A percentile compares a stretch with the other conserved stretches of the same genome.
Evolutionary conservation across 2,797 vertebrate species (phyloP).

Genomic region (Pygocentrus nattereri): DNA sequence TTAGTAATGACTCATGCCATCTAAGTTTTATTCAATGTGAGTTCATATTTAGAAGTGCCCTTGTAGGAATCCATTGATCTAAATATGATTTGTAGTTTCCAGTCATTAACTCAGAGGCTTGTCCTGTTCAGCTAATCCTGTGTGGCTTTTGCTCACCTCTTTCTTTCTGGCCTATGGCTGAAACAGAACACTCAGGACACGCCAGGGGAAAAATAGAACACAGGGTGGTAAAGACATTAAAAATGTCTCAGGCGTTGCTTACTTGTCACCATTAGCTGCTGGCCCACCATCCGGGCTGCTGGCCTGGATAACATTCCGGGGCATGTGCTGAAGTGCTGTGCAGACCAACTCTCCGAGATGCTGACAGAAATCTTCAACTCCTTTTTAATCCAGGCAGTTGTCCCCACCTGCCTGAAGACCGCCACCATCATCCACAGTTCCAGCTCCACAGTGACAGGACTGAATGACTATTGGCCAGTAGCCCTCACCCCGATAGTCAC

Average conservation of each 20-base stretch:
- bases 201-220: constrained; percentile 15
- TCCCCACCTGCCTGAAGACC: too few species aligned
- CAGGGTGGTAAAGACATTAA: not conserved
- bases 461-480: too few species aligned
- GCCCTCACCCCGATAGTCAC: too few species aligned
- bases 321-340: too few species aligned
- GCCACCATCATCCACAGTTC: too few species aligned
- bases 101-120: not conserved
- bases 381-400: too few species aligned
- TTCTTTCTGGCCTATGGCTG: not conserved
- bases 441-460: too few species aligned
- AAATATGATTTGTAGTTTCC: constrained; percentile 15
- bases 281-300: too few species aligned
- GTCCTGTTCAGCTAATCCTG: not conserved
- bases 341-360: too few species aligned
- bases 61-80: constrained; percentile 11
- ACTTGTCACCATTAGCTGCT: not conserved
- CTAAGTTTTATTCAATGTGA: constrained; percentile 10
- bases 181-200: not conserved
- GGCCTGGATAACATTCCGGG: too few species aligned
- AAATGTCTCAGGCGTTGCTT: constrained; percentile 47
- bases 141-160: not conserved
- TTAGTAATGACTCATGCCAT: too few species aligned
- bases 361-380: too few species aligned
- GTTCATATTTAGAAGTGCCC: constrained; percentile 18